A percentile compares a stretch with the other conserved stretches of the same genome.
Evolutionary conservation across 2,797 vertebrate species (phyloP).

Genomic region (Holocentrus rufus): DNA sequence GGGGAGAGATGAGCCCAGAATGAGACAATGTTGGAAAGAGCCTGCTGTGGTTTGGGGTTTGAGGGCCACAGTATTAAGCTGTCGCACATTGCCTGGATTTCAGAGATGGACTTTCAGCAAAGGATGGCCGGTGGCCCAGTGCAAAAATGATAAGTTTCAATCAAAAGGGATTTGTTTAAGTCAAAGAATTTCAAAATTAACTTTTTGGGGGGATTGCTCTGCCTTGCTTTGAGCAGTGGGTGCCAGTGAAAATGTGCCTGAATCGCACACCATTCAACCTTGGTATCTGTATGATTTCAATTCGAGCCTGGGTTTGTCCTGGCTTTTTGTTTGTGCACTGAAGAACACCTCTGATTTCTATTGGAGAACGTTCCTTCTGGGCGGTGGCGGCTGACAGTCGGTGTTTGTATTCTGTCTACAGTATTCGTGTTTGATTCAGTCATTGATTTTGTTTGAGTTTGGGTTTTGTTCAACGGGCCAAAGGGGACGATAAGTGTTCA

Average conservation of each 20-base stretch:
- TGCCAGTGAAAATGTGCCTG: background rate
- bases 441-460: constrained; percentile 59
- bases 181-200: constrained; percentile 8
- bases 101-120: constrained; percentile 22
- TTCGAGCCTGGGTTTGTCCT: constrained; percentile 10
- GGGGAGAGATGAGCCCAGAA: constrained; percentile 50
- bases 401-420: constrained; percentile 62
- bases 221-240: background rate
- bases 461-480: constrained; percentile 51
- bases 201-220: background rate
- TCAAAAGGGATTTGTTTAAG: constrained; percentile 8
- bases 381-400: constrained; percentile 36
- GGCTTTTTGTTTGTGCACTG: constrained; percentile 37
- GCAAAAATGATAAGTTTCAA: constrained; percentile 31
- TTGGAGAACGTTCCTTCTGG: constrained; percentile 42
- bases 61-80: constrained; percentile 18
- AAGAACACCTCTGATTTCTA: constrained; percentile 51
- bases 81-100: constrained; percentile 17
- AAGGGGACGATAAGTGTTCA: constrained; percentile 54
- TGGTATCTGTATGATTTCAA: constrained; percentile 7
- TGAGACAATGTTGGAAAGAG: constrained; percentile 39
- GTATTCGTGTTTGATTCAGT: constrained; percentile 51
- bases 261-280: background rate
- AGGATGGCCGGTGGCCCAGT: background rate
- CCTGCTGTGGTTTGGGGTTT: constrained; percentile 21